Evolutionary conservation across 2,888 invertebrate species (phyloP), one percentile per base, ranked within the genome.

Genomic region (Tolmerus cingulatus): DNA sequence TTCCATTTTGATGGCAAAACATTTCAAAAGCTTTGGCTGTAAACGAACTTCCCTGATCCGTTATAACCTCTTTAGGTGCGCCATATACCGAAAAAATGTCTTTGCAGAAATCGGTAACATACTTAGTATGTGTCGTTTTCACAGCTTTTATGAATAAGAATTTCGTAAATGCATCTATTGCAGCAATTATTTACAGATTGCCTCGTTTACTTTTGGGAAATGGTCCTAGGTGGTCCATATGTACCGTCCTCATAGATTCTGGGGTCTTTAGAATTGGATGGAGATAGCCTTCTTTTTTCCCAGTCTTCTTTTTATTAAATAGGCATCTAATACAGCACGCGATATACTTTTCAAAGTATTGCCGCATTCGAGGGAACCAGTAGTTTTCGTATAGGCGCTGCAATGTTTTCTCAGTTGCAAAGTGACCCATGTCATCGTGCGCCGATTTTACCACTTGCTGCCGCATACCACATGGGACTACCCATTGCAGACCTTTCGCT

Each of bases 141-240:
- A 87, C 86, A 30, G 88, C 87, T 27, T 86, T 85, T 8, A 88
- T 74, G 12, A 89, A n/a, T 79, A 55, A 27, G 79, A 14, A 43
- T 9, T 43, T 43, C 0, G 43, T 43, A 14, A 43, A 43, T 3
- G 43, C 43, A 14, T 43, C 43, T 2, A 43, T 14, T 0, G 8
- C 9, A 12, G 3, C 43, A 1, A 43, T 43, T 2, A 43, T 14
- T 0, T 14, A 4, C 4, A 43, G 1, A 4, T 43, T 43, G 14
- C 14, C 43, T 86, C 82, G 87, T 74, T 87, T 89, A 19, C 90
- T 90, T 9, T 89, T 88, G 14, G 90, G 90, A 84, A 90, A 91
- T 5, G 91, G 91, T 0, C 90, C 90, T 0, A 91, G 66, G 82
- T 91, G 91, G 87, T 91, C 91, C 0, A 91, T 76, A 55, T 91